A percentile compares a stretch with the other conserved stretches of the same genome.
Conservation (phyloP, 2,797 vertebrate species). For the Percopsis omiscomaycus region DNA sequence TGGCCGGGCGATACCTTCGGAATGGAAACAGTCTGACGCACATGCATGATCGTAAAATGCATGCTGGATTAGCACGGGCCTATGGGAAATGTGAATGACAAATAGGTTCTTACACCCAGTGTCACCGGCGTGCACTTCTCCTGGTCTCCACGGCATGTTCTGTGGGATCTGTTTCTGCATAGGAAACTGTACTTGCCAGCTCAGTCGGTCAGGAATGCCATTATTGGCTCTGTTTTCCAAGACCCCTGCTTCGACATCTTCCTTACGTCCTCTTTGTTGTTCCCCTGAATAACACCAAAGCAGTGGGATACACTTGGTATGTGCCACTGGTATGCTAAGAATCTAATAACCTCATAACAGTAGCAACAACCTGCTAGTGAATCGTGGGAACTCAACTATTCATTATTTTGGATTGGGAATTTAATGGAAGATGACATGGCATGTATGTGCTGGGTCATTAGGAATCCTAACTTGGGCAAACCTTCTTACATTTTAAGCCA, state of each 20-base stretch:
- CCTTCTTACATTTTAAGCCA: too few species aligned
- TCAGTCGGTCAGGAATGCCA: not conserved
- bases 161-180: not conserved
- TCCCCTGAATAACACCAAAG: not conserved
- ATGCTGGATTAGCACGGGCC: constrained; percentile 49
- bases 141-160: not conserved
- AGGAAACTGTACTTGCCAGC: not conserved
- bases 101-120: constrained; percentile 22
- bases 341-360: not conserved
- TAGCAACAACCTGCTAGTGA: not conserved
- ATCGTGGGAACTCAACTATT: not conserved
- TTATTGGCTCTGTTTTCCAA: not conserved
- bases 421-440: too few species aligned
- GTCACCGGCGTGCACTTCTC: constrained; percentile 10
- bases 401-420: not conserved
- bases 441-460: too few species aligned
- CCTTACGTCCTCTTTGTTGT: not conserved
- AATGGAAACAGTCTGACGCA: constrained; percentile 70
- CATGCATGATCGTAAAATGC: constrained; percentile 60
- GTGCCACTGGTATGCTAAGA: not conserved
- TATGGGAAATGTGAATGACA: constrained; percentile 45
- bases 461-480: too few species aligned
- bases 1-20: constrained; percentile 43
- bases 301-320: constrained; percentile 6
- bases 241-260: constrained; percentile 1